Evolutionary conservation across 2,113 vertebrate genomes (phyloP), one percentile per base, ranked within the genome.

Genomic region (Collichthys lucidus): DNA sequence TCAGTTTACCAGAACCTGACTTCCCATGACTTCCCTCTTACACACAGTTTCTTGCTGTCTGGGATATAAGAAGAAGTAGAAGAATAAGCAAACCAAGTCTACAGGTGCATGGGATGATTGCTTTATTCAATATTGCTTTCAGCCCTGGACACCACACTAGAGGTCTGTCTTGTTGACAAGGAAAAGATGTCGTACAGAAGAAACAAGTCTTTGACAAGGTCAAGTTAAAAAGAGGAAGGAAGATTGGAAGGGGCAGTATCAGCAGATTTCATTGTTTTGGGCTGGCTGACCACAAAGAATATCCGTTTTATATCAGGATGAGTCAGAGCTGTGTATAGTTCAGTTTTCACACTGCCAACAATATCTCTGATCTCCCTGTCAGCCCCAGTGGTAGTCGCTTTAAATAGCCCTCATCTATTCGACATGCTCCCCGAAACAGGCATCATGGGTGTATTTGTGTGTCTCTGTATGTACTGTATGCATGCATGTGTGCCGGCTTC

Each of bases 391-490:
- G 42, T 64, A 20, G 42, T 46, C 15, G 49, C 83, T 86, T 83
- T 86, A 86, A 89, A 86, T 85, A 84, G 84, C 62, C 77, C 70
- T 56, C 72, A 80, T 77, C 78, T 74, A 64, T 81, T 78, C 35
- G 6, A 19, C 65, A 61, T 61, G 71, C 80, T 63, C 71, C 80
- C 66, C 62, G 75, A 89, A 82, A 74, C 74, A 87, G 44, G 59
- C 76, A 77, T 64, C 68, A 26, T 11, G 71, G 71, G 62, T 80
- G 85, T 63, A 69, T 74, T 80, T 80, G 70, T 62, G 63, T 55
- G 50, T 52, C 26, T 84, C 57, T 81, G 75, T 70, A 76, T 79
- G 74, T 77, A 64, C 63, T 73, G 73, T 74, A 69, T 82, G 65
- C 53, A 69, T 82, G 65, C 53, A 31, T 22, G 16, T 40, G 35